Evolutionary conservation across 2,797 vertebrate genomes (phyloP).

Genomic region (Oceanodroma leucorhoa): DNA sequence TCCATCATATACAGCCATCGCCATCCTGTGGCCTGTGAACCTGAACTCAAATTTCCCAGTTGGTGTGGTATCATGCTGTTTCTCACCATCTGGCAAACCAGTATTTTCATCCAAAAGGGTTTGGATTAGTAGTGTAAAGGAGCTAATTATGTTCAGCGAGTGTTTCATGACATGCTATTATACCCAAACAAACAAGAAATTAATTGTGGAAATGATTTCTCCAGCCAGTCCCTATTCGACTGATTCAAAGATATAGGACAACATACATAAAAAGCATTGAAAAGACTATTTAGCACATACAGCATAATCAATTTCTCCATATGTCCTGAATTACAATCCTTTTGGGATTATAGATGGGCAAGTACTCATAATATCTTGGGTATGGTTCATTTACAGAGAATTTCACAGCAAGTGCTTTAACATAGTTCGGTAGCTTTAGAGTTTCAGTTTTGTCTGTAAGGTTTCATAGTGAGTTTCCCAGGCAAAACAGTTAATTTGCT

Average conservation of each 20-base stretch:
- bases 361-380: background rate
- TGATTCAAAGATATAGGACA: conserved; percentile 1
- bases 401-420: conserved; percentile 22
- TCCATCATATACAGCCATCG: background rate
- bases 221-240: background rate
- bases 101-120: conserved; percentile 30
- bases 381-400: background rate
- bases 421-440: background rate
- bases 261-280: background rate
- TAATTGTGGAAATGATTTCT: conserved; percentile 69
- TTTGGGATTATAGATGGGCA: conserved; percentile 22
- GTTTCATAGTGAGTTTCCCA: background rate
- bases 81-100: conserved; percentile 66
- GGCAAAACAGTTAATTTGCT: background rate
- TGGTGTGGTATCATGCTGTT: conserved; percentile 22
- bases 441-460: background rate
- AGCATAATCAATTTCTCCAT: conserved; percentile 1
- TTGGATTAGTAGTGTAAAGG: conserved; percentile 38
- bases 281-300: background rate
- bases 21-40: conserved; percentile 26
- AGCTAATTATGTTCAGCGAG: conserved; percentile 65
- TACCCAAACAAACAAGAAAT: conserved; percentile 68
- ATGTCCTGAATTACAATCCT: conserved; percentile 29
- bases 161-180: conserved; percentile 59
- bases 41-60: conserved; percentile 53